These are phyloP conservation scores for Cremastinae sp. DNA, from an alignment of 2,888 invertebrate genomes.

Conservation along the genomic window DNA sequence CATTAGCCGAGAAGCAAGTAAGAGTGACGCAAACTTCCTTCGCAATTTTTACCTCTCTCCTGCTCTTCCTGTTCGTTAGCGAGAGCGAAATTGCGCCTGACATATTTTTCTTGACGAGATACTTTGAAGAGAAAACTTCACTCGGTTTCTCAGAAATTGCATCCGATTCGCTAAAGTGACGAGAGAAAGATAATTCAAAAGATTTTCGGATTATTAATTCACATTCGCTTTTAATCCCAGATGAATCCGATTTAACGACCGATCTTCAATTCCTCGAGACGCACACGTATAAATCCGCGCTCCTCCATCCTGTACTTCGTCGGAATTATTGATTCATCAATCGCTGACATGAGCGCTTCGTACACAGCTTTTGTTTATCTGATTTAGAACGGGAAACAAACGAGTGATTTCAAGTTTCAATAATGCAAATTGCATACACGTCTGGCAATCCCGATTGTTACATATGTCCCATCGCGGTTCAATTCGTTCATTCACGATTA, in stretches of 20 bases:
- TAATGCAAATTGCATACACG: slow-evolving; percentile 20
- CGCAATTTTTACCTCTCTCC: slow-evolving; percentile 11
- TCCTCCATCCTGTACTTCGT: slow-evolving; percentile 33
- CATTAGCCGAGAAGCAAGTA: slow-evolving; percentile 16
- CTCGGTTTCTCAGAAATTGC: too few relatives aligned
- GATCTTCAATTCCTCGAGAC: slow-evolving; percentile 23
- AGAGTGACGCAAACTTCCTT: slow-evolving; percentile 48
- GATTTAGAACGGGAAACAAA: slow-evolving; percentile 17
- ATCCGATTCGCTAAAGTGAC: too few relatives aligned
- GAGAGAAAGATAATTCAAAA: too few relatives aligned
- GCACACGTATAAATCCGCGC: slow-evolving; percentile 11
- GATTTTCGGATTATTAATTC: slow-evolving; percentile 2
- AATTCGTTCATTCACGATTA: slow-evolving; percentile 13
- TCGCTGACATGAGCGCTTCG: slow-evolving; percentile 35
- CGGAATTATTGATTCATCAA: slow-evolving; percentile 28
- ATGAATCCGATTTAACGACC: not conserved
- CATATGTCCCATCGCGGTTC: slow-evolving; percentile 5
- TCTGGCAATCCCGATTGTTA: not conserved
- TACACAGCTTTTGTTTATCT: slow-evolving; percentile 32
- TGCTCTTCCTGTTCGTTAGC: slow-evolving; percentile 5
- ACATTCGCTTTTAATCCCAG: slow-evolving; percentile 10
- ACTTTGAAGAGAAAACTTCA: too few relatives aligned
- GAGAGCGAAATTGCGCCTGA: not conserved
- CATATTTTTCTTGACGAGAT: not conserved
- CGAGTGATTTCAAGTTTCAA: slow-evolving; percentile 29